These are phyloP conservation scores for Dorcus hopei DNA, from an alignment of 2,888 invertebrate genomes.

Conservation along the genomic window DNA sequence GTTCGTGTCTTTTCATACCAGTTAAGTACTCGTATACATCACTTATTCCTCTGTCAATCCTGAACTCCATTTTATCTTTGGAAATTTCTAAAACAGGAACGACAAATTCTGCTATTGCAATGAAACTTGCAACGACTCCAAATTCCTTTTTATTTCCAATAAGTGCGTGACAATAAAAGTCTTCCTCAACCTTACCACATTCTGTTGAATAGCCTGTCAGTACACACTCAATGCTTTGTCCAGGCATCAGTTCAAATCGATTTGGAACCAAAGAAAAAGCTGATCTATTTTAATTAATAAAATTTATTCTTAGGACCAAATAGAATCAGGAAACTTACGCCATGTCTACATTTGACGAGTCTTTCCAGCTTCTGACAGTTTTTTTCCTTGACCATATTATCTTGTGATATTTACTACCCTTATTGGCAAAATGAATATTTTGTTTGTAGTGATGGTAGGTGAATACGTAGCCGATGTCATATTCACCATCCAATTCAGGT, in stretches of 20 bases:
- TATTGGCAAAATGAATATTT: slow-evolving; percentile 55
- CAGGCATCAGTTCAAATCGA: slow-evolving; percentile 50
- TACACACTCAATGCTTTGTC: slow-evolving; percentile 49
- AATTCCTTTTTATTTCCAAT: slow-evolving; percentile 56
- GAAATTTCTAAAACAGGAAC: slow-evolving; percentile 58
- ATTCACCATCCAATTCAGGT: slow-evolving; percentile 56
- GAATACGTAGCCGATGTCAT: slow-evolving; percentile 62
- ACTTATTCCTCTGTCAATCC: slow-evolving; percentile 49
- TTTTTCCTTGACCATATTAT: slow-evolving; percentile 52
- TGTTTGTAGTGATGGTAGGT: slow-evolving; percentile 53
- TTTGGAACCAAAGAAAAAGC: slow-evolving; percentile 53
- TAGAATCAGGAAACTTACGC: background rate
- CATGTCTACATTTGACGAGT: slow-evolving; percentile 24
- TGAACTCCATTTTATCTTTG: slow-evolving; percentile 51
- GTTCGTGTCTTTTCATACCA: slow-evolving; percentile 6
- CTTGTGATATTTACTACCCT: slow-evolving; percentile 54
- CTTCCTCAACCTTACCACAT: slow-evolving; percentile 52
- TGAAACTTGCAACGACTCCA: slow-evolving; percentile 53
- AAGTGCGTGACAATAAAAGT: slow-evolving; percentile 58
- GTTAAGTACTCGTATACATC: slow-evolving; percentile 17
- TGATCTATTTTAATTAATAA: slow-evolving; percentile 38
- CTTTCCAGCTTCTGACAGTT: slow-evolving; percentile 23
- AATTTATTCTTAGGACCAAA: background rate
- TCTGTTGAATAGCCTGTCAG: slow-evolving; percentile 48
- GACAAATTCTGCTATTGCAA: slow-evolving; percentile 56